These are phyloP conservation scores for Hirudo medicinalis DNA, from an alignment of 1,140 invertebrate species.

Conservation along the genomic window DNA sequence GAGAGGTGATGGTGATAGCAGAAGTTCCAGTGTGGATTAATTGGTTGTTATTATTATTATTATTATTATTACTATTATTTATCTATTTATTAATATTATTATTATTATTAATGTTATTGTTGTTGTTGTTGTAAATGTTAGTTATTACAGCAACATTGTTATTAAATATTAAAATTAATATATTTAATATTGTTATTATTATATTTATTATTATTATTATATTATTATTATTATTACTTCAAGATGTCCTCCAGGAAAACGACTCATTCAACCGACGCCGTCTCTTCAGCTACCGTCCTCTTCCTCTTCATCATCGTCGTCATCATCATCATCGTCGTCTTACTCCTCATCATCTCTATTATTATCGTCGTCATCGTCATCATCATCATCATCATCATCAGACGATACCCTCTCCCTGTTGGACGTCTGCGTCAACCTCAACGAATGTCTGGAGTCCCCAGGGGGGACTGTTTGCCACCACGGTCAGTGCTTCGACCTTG, in stretches of 20 bases:
- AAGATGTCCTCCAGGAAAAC: too few species aligned
- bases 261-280: too few species aligned
- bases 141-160: neutral
- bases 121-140: neutral
- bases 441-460: conserved; percentile 24
- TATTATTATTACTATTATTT: neutral
- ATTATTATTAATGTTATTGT: neutral
- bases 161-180: neutral
- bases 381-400: conserved; percentile 4
- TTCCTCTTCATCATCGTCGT: neutral
- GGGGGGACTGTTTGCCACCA: conserved; percentile 37
- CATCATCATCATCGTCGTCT: neutral
- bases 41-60: neutral
- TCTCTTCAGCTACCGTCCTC: too few species aligned
- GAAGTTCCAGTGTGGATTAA: neutral
- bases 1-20: neutral
- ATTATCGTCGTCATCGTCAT: neutral
- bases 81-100: neutral
- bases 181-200: too few species aligned
- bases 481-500: conserved; percentile 47
- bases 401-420: neutral
- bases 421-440: conserved; percentile 24
- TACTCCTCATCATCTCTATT: neutral
- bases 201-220: too few species aligned
- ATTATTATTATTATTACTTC: too few species aligned